Evolutionary conservation across 2,888 invertebrate species (phyloP), one percentile per base, ranked within the genome.

Genomic region (Tanytarsus gracilentus): DNA sequence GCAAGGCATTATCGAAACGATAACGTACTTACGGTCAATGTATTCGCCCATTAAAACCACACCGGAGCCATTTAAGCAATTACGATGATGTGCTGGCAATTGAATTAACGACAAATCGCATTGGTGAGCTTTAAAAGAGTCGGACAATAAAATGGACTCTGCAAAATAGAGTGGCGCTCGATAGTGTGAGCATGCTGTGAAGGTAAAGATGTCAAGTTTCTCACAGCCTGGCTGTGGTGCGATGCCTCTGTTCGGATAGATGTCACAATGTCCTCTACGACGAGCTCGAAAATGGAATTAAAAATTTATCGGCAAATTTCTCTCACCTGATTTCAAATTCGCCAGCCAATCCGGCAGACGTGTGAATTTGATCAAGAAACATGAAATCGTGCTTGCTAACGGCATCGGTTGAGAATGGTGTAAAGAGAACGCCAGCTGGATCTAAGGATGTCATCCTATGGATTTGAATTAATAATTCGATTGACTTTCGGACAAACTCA

Each of bases 301-400:
- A 11, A 9, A 26, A 21, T 23, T 18, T 11, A 6, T n/a, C 5
- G 23, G 18, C 9, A 21, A 44, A 44, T 44, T 11, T 11, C 11
- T 21, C 44, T 44, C 9, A 44, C 63, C 62, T 61, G 2, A 70
- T 69, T 8, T 68, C 68, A 3, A 66, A 56, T 61, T 72, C 72
- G 0, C 74, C 73, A 53, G 73, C 69, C 2, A 71, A 61, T 0
- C 71, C 71, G 29, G 65, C 69, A 40, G 70, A 72, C 0, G 74
- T 72, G 59, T 74, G 75, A 9, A 74, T 67, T 1, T 71, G 68
- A 62, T 74, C 74, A 16, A 74, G 72, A 61, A 74, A 72, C 6
- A 62, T 64, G 0, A 69, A 74, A 1, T 69, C 69, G 18, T 61
- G 66, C 4, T 67, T 11, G 1, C 63, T 66, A 23, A 74, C 62